Conservation (phyloP, 2,113 vertebrate genomes). For the Falcunculus frontatus region DNA sequence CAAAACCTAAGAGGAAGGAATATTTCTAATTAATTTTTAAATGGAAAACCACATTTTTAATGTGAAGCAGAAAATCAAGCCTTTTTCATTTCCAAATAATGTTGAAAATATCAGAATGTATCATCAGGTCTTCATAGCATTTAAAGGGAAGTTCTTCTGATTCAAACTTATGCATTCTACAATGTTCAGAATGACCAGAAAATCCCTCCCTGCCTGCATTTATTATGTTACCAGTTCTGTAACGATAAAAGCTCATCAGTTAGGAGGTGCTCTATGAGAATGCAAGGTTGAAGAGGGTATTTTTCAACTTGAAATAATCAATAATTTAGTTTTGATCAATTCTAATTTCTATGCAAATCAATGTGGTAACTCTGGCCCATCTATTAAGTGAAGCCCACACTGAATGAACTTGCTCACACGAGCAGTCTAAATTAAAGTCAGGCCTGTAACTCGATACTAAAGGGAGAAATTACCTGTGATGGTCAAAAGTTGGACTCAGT, state of each 20-base stretch:
- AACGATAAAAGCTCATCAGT: background rate
- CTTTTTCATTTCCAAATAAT: background rate
- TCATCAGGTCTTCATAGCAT: background rate
- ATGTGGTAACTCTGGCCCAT: background rate
- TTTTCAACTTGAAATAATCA: slow-evolving; percentile 36
- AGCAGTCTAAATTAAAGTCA: background rate
- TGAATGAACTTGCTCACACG: background rate
- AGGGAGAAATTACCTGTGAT: background rate
- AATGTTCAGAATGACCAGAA: background rate
- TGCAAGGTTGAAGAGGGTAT: background rate
- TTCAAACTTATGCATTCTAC: background rate
- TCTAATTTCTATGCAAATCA: slow-evolving; percentile 33
- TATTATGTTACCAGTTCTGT: background rate
- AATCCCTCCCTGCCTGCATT: background rate
- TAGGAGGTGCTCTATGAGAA: background rate
- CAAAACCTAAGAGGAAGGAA: background rate
- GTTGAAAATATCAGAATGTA: background rate
- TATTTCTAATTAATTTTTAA: background rate
- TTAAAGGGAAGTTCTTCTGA: background rate
- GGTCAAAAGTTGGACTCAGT: background rate
- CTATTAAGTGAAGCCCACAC: background rate
- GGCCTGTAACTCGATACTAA: background rate
- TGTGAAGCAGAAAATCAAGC: background rate
- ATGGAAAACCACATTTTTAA: background rate
- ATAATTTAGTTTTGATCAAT: slow-evolving; percentile 17